These are phyloP conservation scores for Phocides pigmalion DNA, from an alignment of 1,140 invertebrate genomes.

Conservation along the genomic window DNA sequence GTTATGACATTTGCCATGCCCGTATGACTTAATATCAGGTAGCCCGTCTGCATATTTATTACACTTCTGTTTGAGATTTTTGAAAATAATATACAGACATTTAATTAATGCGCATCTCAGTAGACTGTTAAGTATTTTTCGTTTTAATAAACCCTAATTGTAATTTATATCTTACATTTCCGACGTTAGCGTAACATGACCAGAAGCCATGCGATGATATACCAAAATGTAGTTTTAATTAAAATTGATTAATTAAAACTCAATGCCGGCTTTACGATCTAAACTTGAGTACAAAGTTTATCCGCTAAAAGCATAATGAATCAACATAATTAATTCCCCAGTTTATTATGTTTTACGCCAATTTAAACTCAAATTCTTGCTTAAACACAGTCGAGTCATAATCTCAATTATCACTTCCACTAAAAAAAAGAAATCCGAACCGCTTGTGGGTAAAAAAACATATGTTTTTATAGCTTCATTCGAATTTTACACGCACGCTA, in stretches of 20 bases:
- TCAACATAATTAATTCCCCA: conserved; percentile 47
- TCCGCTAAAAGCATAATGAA: conserved; percentile 30
- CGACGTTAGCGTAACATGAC: conserved; percentile 3
- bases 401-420: conserved; percentile 79
- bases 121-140: no score
- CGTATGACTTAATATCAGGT: no score
- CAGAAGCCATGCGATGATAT: not conserved
- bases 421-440: conserved; percentile 65
- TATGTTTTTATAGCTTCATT: conserved; percentile 66
- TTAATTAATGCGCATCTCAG: no score
- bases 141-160: no score
- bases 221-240: not conserved
- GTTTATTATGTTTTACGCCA: conserved; percentile 52
- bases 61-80: no score
- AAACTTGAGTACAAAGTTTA: conserved; percentile 11
- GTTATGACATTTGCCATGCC: no score
- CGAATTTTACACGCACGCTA: conserved; percentile 80
- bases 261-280: conserved; percentile 6
- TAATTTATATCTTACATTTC: not conserved
- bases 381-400: conserved; percentile 62
- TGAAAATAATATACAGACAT: no score
- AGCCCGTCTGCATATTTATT: no score
- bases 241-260: conserved; percentile 14
- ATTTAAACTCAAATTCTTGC: conserved; percentile 62
- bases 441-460: conserved; percentile 57